Base-by-base conservation (phyloP, 2,888 invertebrate genomes). In the Spisula solida region DNA sequence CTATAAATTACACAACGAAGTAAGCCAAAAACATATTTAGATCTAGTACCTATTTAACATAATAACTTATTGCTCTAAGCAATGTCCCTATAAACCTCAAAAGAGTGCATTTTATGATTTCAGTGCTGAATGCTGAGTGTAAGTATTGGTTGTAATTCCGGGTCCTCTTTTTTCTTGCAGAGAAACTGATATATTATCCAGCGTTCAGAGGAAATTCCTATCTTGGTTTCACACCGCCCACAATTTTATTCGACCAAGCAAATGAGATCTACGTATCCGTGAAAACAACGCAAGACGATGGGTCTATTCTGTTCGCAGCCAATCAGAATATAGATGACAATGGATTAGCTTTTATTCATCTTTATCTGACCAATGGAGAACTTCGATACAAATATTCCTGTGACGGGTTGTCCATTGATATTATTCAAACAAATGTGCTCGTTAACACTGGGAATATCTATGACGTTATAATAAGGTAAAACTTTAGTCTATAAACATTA, bases 221-320 rank as follows among this genome's bases (percentile, higher is more conserved):
- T 48, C 51, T 91, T 29, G 60, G 81, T n/a, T 86, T 88, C n/a
- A 18, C 51, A 25, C 75, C 88, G 16, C 82, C 82, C 25, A 47
- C 51, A 47, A 78, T 91, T 29, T 66, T 79, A 20, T 51, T 82
- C 25, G 81, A 29, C 81, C 82, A 87, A 48, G 51, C 87, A n/a
- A 91, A 91, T 83, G 91, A 91, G 80, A 81, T 91, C 8, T 87
- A 82, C 31, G 41, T 91, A n/a, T 87, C 87, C 6, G 41, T 88
- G 8, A 91, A 87, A 70, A 85, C 88, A 41, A 87, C 81, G 5
- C 82, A 88, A 55, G 41, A 48, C 56, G 80, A 85, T 81, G 91
- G 87, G 6, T 81, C 83, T n/a, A 55, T 91, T 41, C 56, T 91
- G 8, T 85, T 78, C 31, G 87, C 88, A 41, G 47, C 81, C 82